phyloP scores from a whole-genome alignment of 2,113 vertebrate species.

The Eurypyga helias region DNA sequence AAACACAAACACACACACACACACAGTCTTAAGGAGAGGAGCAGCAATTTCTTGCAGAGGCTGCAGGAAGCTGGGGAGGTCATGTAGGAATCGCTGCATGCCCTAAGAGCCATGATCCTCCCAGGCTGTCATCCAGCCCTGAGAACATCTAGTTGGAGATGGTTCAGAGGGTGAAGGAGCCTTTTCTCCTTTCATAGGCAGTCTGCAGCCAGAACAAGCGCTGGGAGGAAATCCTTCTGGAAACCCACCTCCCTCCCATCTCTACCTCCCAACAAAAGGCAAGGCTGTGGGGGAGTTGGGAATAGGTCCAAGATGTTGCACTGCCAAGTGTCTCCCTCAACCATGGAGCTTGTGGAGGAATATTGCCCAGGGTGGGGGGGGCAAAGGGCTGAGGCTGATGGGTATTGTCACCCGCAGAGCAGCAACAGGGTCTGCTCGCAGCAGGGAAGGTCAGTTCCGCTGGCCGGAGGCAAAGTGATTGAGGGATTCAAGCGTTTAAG shows the following conservation, averaged over 20 bases:
- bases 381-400: neutral
- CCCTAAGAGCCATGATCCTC: neutral
- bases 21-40: neutral
- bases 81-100: fast-evolving
- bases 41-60: neutral
- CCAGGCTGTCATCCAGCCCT: neutral
- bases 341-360: neutral
- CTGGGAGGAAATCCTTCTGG: neutral
- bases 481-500: conserved; percentile 1
- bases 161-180: neutral
- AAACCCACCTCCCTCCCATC: neutral
- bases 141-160: neutral
- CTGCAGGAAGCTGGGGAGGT: neutral
- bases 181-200: neutral
- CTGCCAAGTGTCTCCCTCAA: fast-evolving
- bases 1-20: too few relatives aligned
- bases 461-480: neutral
- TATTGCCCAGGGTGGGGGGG: neutral
- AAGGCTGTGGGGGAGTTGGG: neutral
- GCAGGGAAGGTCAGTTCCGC: neutral
- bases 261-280: neutral
- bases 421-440: neutral
- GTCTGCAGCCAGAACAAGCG: neutral
- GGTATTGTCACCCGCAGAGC: neutral
- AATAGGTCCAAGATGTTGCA: neutral